These are phyloP conservation scores for Lepidurus couesii DNA, from an alignment of 1,140 invertebrate genomes.

Conservation along the genomic window DNA sequence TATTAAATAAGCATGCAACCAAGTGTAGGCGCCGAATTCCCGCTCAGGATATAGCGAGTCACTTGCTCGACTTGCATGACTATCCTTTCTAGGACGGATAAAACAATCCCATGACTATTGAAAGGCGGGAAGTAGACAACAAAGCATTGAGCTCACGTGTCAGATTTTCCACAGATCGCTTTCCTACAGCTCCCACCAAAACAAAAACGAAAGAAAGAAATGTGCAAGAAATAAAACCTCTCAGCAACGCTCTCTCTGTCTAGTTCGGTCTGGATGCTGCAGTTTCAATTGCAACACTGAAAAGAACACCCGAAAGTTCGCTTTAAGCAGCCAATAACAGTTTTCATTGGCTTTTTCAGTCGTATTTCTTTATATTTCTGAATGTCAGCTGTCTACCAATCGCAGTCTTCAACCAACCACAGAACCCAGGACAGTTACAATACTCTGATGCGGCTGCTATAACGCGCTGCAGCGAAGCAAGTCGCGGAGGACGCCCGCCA, in stretches of 20 bases:
- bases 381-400: neutral
- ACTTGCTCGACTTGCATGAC: no score
- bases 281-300: neutral
- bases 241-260: no score
- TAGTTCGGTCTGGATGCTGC: neutral
- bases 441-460: neutral
- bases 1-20: no score
- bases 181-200: neutral
- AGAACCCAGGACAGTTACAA: neutral
- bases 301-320: neutral
- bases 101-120: no score
- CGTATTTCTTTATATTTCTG: no score
- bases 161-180: no score
- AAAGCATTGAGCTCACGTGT: no score
- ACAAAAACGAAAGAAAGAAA: neutral
- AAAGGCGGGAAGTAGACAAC: no score
- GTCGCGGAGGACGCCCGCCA: neutral
- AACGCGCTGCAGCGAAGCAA: neutral
- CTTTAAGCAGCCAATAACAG: neutral
- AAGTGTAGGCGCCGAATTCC: no score
- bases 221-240: neutral
- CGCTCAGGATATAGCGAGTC: no score
- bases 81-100: no score
- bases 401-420: slow-evolving; percentile 1
- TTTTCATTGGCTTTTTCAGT: neutral